A percentile compares a stretch with the other conserved stretches of the same genome.
Conservation (phyloP, 2,888 invertebrate species). For the Athalia circularis region DNA sequence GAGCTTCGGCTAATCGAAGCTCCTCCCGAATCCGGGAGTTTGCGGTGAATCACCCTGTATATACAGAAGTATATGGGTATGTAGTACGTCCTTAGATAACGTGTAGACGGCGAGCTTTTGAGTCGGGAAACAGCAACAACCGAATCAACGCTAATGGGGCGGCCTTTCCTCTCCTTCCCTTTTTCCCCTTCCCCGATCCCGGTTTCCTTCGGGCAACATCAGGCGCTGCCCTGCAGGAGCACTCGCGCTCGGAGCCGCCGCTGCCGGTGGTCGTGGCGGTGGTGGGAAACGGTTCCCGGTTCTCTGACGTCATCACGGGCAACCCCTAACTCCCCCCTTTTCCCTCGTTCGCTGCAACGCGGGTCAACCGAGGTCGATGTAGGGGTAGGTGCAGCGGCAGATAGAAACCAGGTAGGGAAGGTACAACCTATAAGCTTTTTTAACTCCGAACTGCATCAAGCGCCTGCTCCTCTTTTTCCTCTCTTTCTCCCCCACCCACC, state of each 20-base stretch:
- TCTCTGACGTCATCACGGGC: slow-evolving; percentile 25
- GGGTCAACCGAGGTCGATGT: slow-evolving; percentile 37
- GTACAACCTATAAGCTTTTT: not conserved
- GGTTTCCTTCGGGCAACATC: not conserved
- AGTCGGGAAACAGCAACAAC: slow-evolving; percentile 10
- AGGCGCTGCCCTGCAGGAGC: too few relatives aligned
- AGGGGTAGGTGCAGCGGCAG: not conserved
- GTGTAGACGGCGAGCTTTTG: not conserved
- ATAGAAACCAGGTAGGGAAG: not conserved
- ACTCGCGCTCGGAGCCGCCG: too few relatives aligned
- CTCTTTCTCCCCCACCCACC: too few relatives aligned
- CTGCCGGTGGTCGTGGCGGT: too few relatives aligned
- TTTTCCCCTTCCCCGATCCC: not conserved
- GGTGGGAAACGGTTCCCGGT: too few relatives aligned
- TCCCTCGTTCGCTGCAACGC: slow-evolving; percentile 6
- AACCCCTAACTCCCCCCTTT: slow-evolving; percentile 2
- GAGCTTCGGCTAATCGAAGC: too few relatives aligned
- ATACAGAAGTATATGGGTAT: too few relatives aligned
- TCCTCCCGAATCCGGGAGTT: too few relatives aligned
- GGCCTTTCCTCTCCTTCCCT: not conserved
- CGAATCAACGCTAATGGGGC: slow-evolving; percentile 36
- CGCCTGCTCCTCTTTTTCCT: too few relatives aligned
- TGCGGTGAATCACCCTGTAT: too few relatives aligned
- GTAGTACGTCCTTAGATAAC: too few relatives aligned
- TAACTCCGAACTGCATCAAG: too few relatives aligned